phyloP scores from a whole-genome alignment of 2,113 vertebrate genomes.

The Rhynchomys soricoides region DNA sequence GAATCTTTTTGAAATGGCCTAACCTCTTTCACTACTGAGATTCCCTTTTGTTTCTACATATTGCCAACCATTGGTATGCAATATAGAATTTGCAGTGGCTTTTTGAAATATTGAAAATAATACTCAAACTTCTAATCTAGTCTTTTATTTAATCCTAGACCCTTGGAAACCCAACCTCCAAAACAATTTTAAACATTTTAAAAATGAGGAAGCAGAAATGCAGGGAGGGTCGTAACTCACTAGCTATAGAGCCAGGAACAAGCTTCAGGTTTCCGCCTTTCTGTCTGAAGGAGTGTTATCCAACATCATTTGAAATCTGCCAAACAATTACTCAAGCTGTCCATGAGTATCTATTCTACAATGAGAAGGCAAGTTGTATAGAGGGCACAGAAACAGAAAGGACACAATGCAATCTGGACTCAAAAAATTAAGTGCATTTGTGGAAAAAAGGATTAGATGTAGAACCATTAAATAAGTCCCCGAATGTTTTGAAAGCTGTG shows the following conservation, averaged over 20 bases:
- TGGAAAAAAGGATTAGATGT: background rate
- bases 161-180: slow-evolving; percentile 32
- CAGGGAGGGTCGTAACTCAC: slow-evolving; percentile 29
- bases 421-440: slow-evolving; percentile 50
- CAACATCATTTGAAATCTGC: background rate
- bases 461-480: slow-evolving; percentile 55
- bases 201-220: background rate
- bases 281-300: background rate
- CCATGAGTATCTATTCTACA: slow-evolving; percentile 13
- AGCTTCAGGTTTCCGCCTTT: background rate
- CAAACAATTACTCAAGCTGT: background rate
- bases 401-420: background rate
- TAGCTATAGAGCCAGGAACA: background rate
- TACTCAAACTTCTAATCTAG: slow-evolving; percentile 34
- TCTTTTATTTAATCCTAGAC: slow-evolving; percentile 57
- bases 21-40: slow-evolving; percentile 5
- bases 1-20: slow-evolving; percentile 14
- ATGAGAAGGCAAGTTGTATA: background rate
- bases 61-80: slow-evolving; percentile 15
- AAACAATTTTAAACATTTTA: no score
- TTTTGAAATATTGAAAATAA: slow-evolving; percentile 67
- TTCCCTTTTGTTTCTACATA: slow-evolving; percentile 25
- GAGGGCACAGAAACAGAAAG: background rate
- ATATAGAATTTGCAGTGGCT: slow-evolving; percentile 36
- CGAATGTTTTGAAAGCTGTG: slow-evolving; percentile 4